Base-by-base conservation (phyloP, 2,888 invertebrate species). In the Eumerus sabulonum region DNA sequence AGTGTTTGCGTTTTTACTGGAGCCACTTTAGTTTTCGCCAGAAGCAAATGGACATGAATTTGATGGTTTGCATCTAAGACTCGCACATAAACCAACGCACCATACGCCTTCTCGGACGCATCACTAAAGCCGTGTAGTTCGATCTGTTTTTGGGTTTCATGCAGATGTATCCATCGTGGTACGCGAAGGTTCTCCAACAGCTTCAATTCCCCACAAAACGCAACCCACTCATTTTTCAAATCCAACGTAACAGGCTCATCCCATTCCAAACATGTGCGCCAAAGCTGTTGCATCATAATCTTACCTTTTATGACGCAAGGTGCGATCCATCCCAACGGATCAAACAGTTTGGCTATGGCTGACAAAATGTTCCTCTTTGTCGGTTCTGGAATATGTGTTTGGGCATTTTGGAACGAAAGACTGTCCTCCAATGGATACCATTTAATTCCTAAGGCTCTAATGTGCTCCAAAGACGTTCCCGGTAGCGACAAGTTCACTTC, bases 21-120 rank as follows among this genome's bases (percentile, higher is more conserved):
- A 36, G 60, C 60, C 13, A 73, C 60, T 17, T n/a, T n/a, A 59
- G 66, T 1, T 44, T 62, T 74, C 0, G 62, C 62, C 0, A 66
- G 44, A 0, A 67, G 50, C 0, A 74, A 4, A n/a, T n/a, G n/a
- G n/a, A n/a, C n/a, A n/a, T n/a, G n/a, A n/a, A 1, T 38, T 5
- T 48, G 13, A 9, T 60, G 54, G 12, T 66, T 59, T 14, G 59
- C 36, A 38, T 38, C 2, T 5, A 47, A 16, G 12, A 40, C 64
- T 14, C 71, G 71, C 2, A 50, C 19, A 13, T 47, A 64, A n/a
- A 64, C n/a, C n/a, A n/a, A n/a, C n/a, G n/a, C n/a, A n/a, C n/a
- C 38, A 45, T 12, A 45, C 36, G 73, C 66, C 4, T 53, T 2
- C 44, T 71, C 56, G 9, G 71, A 63, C 0, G 57, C 63, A 16